Percentiles rank a stretch among this genome's conserved stretches.
Conservation (phyloP, 1,140 invertebrate genomes). For the Drosophila sp. region DNA sequence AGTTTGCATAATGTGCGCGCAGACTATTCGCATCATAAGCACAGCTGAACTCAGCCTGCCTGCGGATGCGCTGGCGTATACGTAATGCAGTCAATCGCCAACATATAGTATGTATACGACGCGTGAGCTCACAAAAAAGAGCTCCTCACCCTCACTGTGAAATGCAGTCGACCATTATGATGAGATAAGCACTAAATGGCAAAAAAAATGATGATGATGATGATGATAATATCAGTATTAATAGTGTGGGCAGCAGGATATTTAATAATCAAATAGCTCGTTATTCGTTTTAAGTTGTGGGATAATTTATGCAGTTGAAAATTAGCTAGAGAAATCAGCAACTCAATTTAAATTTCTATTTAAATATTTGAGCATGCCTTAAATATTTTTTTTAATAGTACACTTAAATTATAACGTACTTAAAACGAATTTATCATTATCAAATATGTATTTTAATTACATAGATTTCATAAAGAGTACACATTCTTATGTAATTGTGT, state of each 20-base stretch:
- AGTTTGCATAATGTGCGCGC: constrained; percentile 74
- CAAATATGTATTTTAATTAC: too few relatives aligned
- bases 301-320: too few relatives aligned
- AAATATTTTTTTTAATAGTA: too few relatives aligned
- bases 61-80: constrained; percentile 41
- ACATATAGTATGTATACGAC: constrained; percentile 58
- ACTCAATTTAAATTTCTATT: too few relatives aligned
- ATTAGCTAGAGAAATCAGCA: too few relatives aligned
- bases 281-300: too few relatives aligned
- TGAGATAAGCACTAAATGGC: constrained; percentile 45
- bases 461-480: too few relatives aligned
- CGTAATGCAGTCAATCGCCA: constrained; percentile 56
- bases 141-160: background rate
- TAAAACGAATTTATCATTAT: too few relatives aligned
- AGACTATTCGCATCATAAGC: constrained; percentile 19
- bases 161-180: constrained; percentile 60
- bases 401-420: too few relatives aligned
- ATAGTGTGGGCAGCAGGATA: background rate
- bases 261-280: background rate
- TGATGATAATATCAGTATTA: background rate
- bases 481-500: too few relatives aligned
- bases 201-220: background rate
- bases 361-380: too few relatives aligned
- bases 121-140: constrained; percentile 43
- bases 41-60: constrained; percentile 19